Percentiles rank a stretch among this genome's conserved stretches.
phyloP scores from a whole-genome alignment of 2,797 vertebrate genomes.

The Molothrus ater region DNA sequence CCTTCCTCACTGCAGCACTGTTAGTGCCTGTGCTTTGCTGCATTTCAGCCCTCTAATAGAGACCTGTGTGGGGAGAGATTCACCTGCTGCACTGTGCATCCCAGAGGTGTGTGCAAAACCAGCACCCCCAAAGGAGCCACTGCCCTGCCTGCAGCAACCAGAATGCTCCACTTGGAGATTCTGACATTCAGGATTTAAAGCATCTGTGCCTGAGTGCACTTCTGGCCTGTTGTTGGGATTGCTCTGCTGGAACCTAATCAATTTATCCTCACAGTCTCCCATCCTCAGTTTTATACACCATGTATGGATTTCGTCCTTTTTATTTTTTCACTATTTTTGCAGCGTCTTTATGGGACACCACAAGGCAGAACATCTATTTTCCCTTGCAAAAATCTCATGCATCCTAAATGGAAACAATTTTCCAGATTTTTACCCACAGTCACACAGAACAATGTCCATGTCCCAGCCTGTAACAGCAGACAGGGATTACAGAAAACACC shows the following conservation, averaged over 20 bases:
- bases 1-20: not conserved
- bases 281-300: not conserved
- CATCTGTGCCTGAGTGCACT: not conserved
- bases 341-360: not conserved
- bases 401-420: not conserved
- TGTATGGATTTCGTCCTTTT: not conserved
- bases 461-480: not conserved
- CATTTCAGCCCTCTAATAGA: too few species aligned
- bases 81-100: not conserved
- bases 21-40: not conserved
- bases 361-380: not conserved
- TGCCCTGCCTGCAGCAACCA: not conserved
- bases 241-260: not conserved
- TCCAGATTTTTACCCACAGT: not conserved
- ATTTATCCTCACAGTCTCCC: not conserved
- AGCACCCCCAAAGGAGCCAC: not conserved
- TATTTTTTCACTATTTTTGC: not conserved
- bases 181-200: not conserved
- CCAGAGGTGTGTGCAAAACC: accelerated
- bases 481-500: not conserved
- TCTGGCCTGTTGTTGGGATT: not conserved
- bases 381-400: not conserved
- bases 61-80: not conserved
- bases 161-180: accelerated
- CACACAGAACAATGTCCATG: not conserved